phyloP scores from a whole-genome alignment of 2,797 vertebrate genomes.

The Gymnoscopelus braueri region DNA sequence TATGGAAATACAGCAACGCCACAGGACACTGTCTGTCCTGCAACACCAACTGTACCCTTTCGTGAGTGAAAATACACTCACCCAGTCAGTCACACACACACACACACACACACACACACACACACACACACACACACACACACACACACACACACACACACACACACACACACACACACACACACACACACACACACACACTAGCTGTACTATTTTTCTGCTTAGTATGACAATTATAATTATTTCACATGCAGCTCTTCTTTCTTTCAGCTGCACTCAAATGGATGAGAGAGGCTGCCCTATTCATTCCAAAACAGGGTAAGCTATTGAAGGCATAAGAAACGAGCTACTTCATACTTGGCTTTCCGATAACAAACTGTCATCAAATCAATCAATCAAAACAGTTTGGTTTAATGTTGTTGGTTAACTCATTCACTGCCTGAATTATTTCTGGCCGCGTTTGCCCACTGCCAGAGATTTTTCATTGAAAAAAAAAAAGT shows the following conservation, averaged over 20 bases:
- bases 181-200: not conserved
- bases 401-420: no score
- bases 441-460: no score
- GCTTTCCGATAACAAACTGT: no score
- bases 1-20: slow-evolving; percentile 94
- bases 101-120: slow-evolving; percentile 4
- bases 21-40: slow-evolving; percentile 88
- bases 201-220: not conserved
- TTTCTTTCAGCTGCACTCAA: slow-evolving; percentile 83
- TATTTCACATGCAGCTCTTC: slow-evolving; percentile 26
- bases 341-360: no score
- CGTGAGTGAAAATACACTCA: slow-evolving; percentile 81
- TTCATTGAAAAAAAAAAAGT: no score
- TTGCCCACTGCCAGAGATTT: no score
- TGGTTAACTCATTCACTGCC: no score
- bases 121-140: slow-evolving; percentile 1
- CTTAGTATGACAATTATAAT: not conserved
- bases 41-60: slow-evolving; percentile 91
- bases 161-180: not conserved
- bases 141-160: slow-evolving; percentile 3
- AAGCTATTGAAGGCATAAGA: slow-evolving; percentile 24
- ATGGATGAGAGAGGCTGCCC: slow-evolving; percentile 92
- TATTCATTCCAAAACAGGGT: slow-evolving; percentile 89
- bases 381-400: no score
- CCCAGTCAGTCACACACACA: not conserved